A percentile compares a stretch with the other conserved stretches of the same genome.
These are phyloP conservation scores for Gastrophryne carolinensis DNA, from an alignment of 2,797 vertebrate species.

Conservation along the genomic window DNA sequence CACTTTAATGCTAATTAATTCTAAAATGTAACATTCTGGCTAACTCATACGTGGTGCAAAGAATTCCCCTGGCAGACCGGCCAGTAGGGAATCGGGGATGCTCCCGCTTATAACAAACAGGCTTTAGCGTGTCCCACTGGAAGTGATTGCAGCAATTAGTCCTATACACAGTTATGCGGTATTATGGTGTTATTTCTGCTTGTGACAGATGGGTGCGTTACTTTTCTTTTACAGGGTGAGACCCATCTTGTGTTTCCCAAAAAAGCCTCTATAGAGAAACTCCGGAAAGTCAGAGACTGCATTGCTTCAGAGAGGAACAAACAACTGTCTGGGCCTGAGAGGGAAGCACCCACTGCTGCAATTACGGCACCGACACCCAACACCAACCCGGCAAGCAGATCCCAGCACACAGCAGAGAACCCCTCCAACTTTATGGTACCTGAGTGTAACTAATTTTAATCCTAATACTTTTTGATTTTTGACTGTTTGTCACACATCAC, in stretches of 20 bases:
- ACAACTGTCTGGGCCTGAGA: conserved; percentile 66
- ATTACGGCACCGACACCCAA: conserved; percentile 28
- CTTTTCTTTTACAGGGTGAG: conserved; percentile 77
- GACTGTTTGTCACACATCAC: no score
- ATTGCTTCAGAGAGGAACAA: conserved; percentile 85
- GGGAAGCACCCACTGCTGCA: conserved; percentile 45
- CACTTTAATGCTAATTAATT: no score
- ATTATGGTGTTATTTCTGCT: not conserved
- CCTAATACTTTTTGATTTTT: no score
- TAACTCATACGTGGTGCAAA: no score
- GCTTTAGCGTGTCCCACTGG: no score
- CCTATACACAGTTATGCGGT: no score
- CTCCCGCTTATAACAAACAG: no score
- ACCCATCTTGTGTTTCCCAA: conserved; percentile 91
- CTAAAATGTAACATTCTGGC: no score
- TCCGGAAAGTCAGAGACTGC: conserved; percentile 82
- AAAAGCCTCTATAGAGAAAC: conserved; percentile 84
- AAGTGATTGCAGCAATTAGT: no score
- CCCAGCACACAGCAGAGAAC: conserved; percentile 39
- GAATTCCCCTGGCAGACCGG: no score
- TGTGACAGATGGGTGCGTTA: not conserved
- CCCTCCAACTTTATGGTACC: conserved; percentile 62
- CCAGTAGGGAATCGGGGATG: no score
- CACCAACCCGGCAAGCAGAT: not conserved
- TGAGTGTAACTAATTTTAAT: no score